phyloP scores from a whole-genome alignment of 2,888 invertebrate species.

The Tachina fera region DNA sequence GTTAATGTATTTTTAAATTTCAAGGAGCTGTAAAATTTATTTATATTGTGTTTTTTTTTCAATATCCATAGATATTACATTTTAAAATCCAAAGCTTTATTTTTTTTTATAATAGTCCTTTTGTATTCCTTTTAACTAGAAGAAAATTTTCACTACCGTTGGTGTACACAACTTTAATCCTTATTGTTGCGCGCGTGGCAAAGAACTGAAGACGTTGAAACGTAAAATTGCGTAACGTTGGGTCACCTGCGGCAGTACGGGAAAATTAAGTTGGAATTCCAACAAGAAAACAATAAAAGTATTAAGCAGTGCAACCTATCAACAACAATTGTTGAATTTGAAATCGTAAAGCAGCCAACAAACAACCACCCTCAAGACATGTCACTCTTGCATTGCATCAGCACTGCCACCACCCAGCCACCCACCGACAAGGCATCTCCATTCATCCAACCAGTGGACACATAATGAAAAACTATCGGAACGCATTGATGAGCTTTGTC shows the following conservation, averaged over 20 bases:
- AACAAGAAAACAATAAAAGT: slow-evolving; percentile 51
- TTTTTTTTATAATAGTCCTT: slow-evolving; percentile 11
- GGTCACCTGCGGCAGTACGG: slow-evolving; percentile 79
- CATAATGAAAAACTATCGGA: slow-evolving; percentile 69
- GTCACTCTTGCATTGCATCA: background rate
- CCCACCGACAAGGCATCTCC: slow-evolving; percentile 10
- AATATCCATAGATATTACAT: background rate
- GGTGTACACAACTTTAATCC: slow-evolving; percentile 72
- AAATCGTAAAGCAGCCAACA: slow-evolving; percentile 55
- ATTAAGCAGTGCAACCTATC: slow-evolving; percentile 65
- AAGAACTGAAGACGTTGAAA: slow-evolving; percentile 75
- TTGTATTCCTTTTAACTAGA: background rate
- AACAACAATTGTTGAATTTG: slow-evolving; percentile 74
- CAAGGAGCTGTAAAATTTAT: background rate
- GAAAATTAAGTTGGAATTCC: slow-evolving; percentile 76
- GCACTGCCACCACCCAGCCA: background rate
- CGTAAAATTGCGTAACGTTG: slow-evolving; percentile 71
- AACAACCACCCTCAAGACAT: slow-evolving; percentile 58
- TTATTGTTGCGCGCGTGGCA: slow-evolving; percentile 76
- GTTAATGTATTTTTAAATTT: background rate
- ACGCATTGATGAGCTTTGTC: slow-evolving; percentile 57
- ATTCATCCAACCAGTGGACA: slow-evolving; percentile 68
- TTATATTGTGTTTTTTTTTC: background rate
- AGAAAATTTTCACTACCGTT: slow-evolving; percentile 57
- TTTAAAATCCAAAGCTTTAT: background rate